Conservation (phyloP, 1,140 invertebrate genomes). For the Alviniconcha marisindica region DNA sequence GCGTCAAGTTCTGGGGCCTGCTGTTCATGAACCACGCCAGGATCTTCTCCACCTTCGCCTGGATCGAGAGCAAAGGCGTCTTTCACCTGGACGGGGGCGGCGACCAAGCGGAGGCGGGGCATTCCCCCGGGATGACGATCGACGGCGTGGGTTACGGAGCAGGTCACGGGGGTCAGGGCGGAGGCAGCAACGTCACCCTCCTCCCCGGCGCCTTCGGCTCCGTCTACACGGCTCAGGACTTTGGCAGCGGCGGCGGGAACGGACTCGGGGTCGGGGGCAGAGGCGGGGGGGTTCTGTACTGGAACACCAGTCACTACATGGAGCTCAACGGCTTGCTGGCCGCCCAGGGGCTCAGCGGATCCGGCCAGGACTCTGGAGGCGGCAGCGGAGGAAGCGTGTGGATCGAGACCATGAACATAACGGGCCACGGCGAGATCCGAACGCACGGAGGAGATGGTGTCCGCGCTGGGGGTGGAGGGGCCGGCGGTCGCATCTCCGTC, state of each 20-base stretch:
- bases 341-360: constrained; percentile 55
- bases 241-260: constrained; percentile 66
- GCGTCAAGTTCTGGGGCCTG: constrained; percentile 62
- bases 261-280: constrained; percentile 57
- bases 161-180: constrained; percentile 64
- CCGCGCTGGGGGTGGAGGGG: constrained; percentile 55
- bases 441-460: constrained; percentile 54
- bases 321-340: constrained; percentile 64
- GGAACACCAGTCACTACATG: constrained; percentile 59
- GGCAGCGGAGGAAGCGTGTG: constrained; percentile 64
- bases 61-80: constrained; percentile 63
- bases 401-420: constrained; percentile 65
- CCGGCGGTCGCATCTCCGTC: constrained; percentile 62
- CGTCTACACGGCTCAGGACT: constrained; percentile 51
- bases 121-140: constrained; percentile 55
- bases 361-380: constrained; percentile 57
- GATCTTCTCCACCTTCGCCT: constrained; percentile 59
- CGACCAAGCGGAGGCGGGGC: constrained; percentile 50
- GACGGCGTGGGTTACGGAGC: constrained; percentile 58
- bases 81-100: constrained; percentile 63
- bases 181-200: constrained; percentile 44
- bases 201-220: constrained; percentile 58
- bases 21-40: constrained; percentile 63
- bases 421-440: constrained; percentile 65
- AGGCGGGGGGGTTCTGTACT: constrained; percentile 62